Percentiles rank a stretch among this genome's conserved stretches.
Evolutionary conservation across 2,113 vertebrate genomes (phyloP).

Genomic region (Tonatia bakeri): DNA sequence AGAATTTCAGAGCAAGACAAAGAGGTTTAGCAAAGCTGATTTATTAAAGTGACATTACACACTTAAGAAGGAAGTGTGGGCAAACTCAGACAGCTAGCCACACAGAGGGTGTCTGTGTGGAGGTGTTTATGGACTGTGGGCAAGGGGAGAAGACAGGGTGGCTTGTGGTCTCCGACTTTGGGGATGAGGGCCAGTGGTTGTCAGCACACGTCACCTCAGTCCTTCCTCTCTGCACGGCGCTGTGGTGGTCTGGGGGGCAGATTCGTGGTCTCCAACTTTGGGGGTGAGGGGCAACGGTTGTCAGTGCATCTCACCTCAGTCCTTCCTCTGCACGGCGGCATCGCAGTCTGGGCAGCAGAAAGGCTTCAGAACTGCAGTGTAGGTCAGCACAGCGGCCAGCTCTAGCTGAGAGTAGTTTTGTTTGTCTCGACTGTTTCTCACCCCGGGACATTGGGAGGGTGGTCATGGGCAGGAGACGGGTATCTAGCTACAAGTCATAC

Average conservation of each 20-base stretch:
- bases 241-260: too few relatives aligned
- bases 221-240: background rate
- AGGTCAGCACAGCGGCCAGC: background rate
- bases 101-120: background rate
- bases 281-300: rapidly evolving
- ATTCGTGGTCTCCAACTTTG: background rate
- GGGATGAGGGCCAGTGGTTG: rapidly evolving
- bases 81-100: background rate
- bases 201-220: background rate
- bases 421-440: background rate
- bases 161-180: background rate
- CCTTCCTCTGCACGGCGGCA: background rate
- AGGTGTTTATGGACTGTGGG: background rate
- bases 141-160: background rate
- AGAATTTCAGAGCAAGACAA: background rate
- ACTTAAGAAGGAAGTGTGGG: background rate
- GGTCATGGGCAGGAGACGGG: background rate
- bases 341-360: rapidly evolving
- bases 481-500: background rate
- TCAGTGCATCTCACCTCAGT: background rate
- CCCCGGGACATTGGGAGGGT: background rate
- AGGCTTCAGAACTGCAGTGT: background rate
- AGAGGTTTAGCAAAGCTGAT: background rate
- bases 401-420: background rate
- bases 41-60: background rate